Conservation (phyloP, 2,797 vertebrate genomes). For the Iguana delicatissima region DNA sequence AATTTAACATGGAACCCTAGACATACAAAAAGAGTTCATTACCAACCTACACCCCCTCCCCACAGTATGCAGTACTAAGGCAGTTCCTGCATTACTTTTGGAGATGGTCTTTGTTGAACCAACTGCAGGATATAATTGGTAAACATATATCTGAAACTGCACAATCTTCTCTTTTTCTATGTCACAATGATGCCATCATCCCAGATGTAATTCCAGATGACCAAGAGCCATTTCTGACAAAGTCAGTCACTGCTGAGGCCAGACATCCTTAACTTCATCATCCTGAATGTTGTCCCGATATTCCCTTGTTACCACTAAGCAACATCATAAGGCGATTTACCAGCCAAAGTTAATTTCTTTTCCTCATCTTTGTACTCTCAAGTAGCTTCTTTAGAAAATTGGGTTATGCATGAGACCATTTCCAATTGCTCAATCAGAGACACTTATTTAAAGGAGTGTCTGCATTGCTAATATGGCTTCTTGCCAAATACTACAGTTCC, state of each 20-base stretch:
- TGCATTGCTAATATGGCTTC: conserved; percentile 18
- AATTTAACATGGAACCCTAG: neutral
- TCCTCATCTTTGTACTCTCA: conserved; percentile 3
- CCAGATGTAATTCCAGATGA: neutral
- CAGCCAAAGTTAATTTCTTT: conserved; percentile 5
- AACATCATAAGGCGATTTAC: rapidly evolving
- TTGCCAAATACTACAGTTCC: conserved; percentile 26
- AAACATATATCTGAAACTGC: neutral
- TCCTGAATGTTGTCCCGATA: neutral
- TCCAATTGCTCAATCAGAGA: conserved; percentile 10
- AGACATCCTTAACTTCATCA: neutral
- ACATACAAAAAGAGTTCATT: neutral
- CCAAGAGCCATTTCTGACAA: neutral
- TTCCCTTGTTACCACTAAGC: neutral
- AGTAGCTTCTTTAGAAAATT: conserved; percentile 5
- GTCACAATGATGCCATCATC: neutral
- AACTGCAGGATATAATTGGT: neutral
- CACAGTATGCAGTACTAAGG: no score
- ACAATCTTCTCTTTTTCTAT: neutral
- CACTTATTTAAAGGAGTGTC: conserved; percentile 31
- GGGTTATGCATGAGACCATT: conserved; percentile 33
- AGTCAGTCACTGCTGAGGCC: neutral
- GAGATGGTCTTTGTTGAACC: neutral
- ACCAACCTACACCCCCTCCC: neutral
- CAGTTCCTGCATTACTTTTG: neutral